Conservation (phyloP, 2,797 vertebrate genomes). For the Ammospiza maritima region DNA sequence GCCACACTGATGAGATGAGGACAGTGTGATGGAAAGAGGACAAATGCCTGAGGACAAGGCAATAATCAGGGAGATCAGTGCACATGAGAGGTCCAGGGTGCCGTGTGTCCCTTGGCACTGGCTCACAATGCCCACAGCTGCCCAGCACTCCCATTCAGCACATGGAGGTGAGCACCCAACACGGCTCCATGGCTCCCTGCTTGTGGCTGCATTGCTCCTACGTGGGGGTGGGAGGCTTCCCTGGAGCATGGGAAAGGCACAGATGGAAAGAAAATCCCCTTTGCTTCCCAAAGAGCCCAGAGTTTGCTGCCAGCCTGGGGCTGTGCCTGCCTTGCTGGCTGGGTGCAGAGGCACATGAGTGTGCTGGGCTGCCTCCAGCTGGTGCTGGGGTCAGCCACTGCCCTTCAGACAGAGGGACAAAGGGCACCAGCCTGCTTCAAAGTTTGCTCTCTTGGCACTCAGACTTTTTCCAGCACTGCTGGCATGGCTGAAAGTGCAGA, state of each 20-base stretch:
- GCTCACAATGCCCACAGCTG: background rate
- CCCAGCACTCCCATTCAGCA: background rate
- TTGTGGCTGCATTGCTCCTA: rapidly evolving
- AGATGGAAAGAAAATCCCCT: background rate
- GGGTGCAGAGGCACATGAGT: background rate
- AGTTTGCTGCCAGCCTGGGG: rapidly evolving
- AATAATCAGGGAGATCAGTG: background rate
- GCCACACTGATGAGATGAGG: background rate
- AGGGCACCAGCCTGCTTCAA: slow-evolving; percentile 4
- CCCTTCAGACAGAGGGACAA: background rate
- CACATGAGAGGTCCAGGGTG: background rate
- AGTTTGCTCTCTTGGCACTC: background rate
- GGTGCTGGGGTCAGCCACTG: background rate
- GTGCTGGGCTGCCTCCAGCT: background rate
- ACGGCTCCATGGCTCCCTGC: rapidly evolving
- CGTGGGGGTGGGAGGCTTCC: background rate
- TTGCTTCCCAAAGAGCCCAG: background rate
- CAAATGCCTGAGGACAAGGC: background rate
- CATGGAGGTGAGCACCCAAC: rapidly evolving
- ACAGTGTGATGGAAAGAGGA: background rate
- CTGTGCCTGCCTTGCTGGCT: background rate
- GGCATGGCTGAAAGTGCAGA: background rate
- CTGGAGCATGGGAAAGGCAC: background rate
- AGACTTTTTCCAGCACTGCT: background rate
- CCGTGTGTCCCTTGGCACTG: background rate